Evolutionary conservation across 2,888 invertebrate genomes (phyloP), one percentile per base, ranked within the genome.

Genomic region (Mayetiola destructor): DNA sequence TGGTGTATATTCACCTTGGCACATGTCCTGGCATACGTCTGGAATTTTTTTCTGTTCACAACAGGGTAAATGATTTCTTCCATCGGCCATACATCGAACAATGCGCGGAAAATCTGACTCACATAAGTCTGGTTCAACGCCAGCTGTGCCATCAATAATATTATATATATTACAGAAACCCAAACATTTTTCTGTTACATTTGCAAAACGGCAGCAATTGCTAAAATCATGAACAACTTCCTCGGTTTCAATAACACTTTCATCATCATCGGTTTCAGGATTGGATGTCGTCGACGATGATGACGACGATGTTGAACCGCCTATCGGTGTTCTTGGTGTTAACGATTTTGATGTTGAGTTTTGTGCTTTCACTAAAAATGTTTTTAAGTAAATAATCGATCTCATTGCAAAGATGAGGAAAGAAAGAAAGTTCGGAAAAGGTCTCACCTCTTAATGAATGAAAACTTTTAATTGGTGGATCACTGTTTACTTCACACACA

Each of bases 51-150:
- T 87, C 62, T 82, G 81, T 21, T 85, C 80, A 68, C 89, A 89
- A 69, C 89, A 89, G 0, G 88, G 88, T 29, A 87, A 83, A 73
- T 89, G 89, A 72, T 90, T 88, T 18, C 88, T 77, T 0, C 88
- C 86, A 69, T 89, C 88, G 62, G 82, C 80, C 84, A 84, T 84
- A 65, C 84, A 84, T 55, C 79, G 78, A 58, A 89, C 88, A 63
- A 90, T 88, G 58, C 79, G 75, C 0, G 87, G 85, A 66, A 90
- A 87, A 66, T 88, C 87, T 20, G 77, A 76, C 69, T 89, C 88
- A 65, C 89, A 90, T 20, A 81, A 78, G 68, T 87, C 86, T 0
- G 88, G 86, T 65, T 87, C 86, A 65, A 85, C 82, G 3, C 86
- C 86, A 0, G 88, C 87, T 53, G 77, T 80, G 16, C 87, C 87